Conservation (phyloP, 2,888 invertebrate species). For the Hecatera dysodea region DNA sequence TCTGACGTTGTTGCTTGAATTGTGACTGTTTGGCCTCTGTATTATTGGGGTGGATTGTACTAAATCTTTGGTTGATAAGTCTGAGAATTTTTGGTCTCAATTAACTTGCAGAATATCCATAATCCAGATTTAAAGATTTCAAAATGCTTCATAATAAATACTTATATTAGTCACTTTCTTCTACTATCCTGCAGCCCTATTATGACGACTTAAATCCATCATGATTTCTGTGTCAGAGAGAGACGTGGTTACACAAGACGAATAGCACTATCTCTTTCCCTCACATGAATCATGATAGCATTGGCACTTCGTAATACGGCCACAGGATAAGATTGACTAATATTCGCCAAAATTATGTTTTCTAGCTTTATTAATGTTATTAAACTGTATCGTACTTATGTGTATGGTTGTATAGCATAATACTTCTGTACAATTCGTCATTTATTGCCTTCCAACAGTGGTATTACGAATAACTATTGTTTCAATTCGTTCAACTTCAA, state of each 20-base stretch:
- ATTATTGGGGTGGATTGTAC: conserved; percentile 9
- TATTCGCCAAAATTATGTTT: not conserved
- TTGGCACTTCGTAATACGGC: no score
- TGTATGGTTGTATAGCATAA: no score
- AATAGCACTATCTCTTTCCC: no score
- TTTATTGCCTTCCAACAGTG: not conserved
- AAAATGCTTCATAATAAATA: not conserved
- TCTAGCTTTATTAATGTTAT: no score
- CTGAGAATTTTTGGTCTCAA: not conserved
- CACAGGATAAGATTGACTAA: not conserved
- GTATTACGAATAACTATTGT: not conserved
- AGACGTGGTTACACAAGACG: no score
- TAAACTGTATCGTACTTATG: not conserved
- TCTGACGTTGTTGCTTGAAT: conserved; percentile 27
- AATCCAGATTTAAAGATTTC: not conserved
- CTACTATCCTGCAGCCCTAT: no score
- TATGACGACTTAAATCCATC: no score
- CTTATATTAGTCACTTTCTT: no score
- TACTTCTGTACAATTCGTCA: not conserved
- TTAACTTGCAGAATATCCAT: not conserved
- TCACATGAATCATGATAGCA: no score
- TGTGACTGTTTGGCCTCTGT: conserved; percentile 8
- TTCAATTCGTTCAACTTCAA: not conserved
- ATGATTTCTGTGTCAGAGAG: no score
- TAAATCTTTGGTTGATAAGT: not conserved